A percentile compares a stretch with the other conserved stretches of the same genome.
These are phyloP conservation scores for Pithys albifrons DNA, from an alignment of 2,113 vertebrate genomes.

Conservation along the genomic window DNA sequence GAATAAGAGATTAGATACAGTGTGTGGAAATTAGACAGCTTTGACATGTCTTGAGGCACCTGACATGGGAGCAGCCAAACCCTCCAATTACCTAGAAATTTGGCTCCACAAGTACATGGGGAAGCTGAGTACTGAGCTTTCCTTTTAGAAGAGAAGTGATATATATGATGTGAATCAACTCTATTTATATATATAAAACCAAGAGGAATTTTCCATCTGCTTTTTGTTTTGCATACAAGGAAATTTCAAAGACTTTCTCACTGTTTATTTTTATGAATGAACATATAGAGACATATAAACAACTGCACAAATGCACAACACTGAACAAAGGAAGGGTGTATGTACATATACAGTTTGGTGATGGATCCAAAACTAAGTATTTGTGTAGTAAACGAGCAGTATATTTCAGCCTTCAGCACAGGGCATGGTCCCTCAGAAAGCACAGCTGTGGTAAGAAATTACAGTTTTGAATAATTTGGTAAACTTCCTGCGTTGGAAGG, in stretches of 20 bases:
- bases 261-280: conserved; percentile 26
- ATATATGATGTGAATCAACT: neutral
- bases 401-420: neutral
- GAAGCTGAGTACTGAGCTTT: neutral
- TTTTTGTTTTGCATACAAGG: conserved; percentile 13
- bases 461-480: neutral
- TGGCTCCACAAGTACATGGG: neutral
- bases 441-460: neutral
- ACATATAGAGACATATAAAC: neutral
- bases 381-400: neutral
- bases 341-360: neutral
- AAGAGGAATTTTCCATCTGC: neutral
- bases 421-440: neutral
- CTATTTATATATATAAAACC: neutral
- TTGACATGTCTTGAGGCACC: neutral
- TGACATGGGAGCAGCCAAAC: neutral
- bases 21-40: neutral
- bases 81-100: neutral
- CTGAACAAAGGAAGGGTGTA: neutral
- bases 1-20: neutral
- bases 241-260: neutral
- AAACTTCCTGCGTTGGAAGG: neutral
- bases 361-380: neutral
- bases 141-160: neutral
- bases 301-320: neutral